Evolutionary conservation across 2,113 vertebrate genomes (phyloP).

Genomic region (Mormyrus lacerda): DNA sequence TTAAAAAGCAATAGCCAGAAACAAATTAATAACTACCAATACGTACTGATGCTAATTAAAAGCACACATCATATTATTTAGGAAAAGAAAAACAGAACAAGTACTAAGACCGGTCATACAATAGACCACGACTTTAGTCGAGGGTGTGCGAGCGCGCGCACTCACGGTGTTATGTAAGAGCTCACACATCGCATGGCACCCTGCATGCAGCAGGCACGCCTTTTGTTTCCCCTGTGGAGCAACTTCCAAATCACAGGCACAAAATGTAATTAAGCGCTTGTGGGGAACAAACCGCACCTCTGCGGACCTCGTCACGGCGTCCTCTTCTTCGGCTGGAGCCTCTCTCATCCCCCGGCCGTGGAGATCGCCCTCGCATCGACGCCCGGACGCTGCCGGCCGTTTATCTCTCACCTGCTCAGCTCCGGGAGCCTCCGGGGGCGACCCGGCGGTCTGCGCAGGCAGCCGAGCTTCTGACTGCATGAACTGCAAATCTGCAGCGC

Average conservation of each 20-base stretch:
- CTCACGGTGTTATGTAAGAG: neutral
- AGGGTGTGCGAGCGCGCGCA: neutral
- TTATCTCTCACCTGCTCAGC: neutral
- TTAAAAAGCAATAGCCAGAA: neutral
- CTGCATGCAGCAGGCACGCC: neutral
- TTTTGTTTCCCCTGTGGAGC: neutral
- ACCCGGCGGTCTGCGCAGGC: neutral
- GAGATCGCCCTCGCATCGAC: neutral
- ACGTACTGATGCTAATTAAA: neutral
- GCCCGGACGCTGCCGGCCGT: neutral
- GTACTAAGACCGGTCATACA: neutral
- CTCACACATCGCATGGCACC: neutral
- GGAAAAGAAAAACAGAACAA: neutral
- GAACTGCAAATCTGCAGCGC: neutral
- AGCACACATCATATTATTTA: neutral
- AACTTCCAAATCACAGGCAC: neutral
- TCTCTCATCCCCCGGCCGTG: slow-evolving; percentile 44
- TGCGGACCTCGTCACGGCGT: slow-evolving; percentile 56
- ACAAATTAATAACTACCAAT: neutral
- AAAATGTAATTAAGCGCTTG: neutral
- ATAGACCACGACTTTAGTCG: neutral
- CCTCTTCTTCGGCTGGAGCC: slow-evolving; percentile 40
- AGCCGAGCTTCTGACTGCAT: neutral
- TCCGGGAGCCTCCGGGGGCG: neutral
- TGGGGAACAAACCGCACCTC: slow-evolving; percentile 45